A percentile compares a stretch with the other conserved stretches of the same genome.
phyloP scores from a whole-genome alignment of 2,113 vertebrate genomes.

The Tinamus guttatus region DNA sequence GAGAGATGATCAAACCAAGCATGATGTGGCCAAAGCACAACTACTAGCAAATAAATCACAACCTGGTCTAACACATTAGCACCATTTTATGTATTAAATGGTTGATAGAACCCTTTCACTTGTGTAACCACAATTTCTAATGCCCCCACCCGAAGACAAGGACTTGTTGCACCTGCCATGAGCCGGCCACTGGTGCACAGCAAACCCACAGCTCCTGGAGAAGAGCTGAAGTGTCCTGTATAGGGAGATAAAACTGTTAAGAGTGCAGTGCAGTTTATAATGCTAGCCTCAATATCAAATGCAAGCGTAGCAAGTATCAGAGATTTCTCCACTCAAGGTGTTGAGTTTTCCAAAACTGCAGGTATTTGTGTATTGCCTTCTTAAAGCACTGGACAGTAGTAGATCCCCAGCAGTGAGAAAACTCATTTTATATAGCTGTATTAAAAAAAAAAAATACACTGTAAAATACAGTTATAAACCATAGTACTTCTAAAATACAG shows the following conservation, averaged over 20 bases:
- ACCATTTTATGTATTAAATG: background rate
- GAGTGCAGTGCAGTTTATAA: background rate
- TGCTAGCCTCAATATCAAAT: background rate
- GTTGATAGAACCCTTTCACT: accelerated
- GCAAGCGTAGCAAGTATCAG: background rate
- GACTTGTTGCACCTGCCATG: background rate
- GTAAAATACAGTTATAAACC: background rate
- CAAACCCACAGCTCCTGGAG: background rate
- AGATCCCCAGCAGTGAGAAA: background rate
- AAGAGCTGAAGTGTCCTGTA: background rate
- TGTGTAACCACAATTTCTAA: background rate
- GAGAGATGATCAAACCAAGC: background rate
- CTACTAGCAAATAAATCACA: background rate
- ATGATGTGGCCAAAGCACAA: accelerated
- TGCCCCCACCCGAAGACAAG: background rate
- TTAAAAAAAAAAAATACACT: background rate
- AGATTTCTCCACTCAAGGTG: background rate
- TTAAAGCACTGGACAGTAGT: background rate
- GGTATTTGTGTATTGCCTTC: background rate
- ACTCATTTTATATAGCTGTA: background rate
- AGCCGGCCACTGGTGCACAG: accelerated
- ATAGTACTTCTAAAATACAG: background rate
- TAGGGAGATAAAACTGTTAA: background rate
- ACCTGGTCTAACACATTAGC: accelerated
- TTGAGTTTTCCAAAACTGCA: background rate